Evolutionary conservation across 2,888 invertebrate genomes (phyloP).

Genomic region (Morpho achilles): DNA sequence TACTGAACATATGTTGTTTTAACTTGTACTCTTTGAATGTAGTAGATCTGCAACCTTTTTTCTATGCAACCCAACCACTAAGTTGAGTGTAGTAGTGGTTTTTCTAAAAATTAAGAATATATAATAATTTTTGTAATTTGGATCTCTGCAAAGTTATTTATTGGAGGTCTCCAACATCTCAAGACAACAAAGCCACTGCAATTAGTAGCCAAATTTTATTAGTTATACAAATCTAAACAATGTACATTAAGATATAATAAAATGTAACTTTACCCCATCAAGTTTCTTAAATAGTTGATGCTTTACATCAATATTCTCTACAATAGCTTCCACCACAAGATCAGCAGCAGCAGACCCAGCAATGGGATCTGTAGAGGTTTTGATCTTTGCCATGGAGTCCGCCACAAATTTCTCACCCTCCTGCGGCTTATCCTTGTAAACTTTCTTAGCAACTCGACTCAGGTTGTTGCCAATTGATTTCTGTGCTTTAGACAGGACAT

Average conservation of each 20-base stretch:
- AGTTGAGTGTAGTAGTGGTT: no score
- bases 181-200: no score
- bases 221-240: no score
- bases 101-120: no score
- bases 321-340: slow-evolving; percentile 91
- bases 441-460: slow-evolving; percentile 87
- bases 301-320: slow-evolving; percentile 89
- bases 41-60: no score
- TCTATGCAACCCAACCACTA: no score
- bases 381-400: slow-evolving; percentile 81
- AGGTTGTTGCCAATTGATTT: slow-evolving; percentile 84
- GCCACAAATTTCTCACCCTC: slow-evolving; percentile 84
- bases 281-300: slow-evolving; percentile 86
- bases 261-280: slow-evolving; percentile 56
- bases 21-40: no score
- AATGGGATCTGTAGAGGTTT: slow-evolving; percentile 79
- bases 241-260: no score
- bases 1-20: no score
- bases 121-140: not conserved
- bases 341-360: slow-evolving; percentile 83
- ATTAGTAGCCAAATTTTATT: no score
- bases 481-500: slow-evolving; percentile 85
- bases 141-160: no score
- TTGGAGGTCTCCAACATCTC: no score
- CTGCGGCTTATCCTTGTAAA: slow-evolving; percentile 82